A percentile compares a stretch with the other conserved stretches of the same genome.
phyloP scores from a whole-genome alignment of 2,888 invertebrate genomes.

The Nephrotoma guestfalica region DNA sequence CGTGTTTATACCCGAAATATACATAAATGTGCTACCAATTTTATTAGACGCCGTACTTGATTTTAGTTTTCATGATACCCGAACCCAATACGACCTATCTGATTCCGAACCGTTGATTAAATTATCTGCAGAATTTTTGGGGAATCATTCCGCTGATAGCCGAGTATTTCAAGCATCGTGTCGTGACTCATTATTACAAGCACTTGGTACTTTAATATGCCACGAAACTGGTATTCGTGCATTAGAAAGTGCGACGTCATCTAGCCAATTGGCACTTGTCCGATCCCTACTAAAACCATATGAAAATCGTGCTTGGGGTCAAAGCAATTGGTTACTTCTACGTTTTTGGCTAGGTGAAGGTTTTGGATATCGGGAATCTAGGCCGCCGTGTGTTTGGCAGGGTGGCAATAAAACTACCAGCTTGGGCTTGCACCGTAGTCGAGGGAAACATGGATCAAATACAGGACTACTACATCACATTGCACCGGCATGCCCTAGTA shows the following conservation, averaged over 20 bases:
- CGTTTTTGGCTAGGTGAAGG: constrained; percentile 75
- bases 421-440: constrained; percentile 26
- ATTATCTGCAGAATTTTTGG: constrained; percentile 55
- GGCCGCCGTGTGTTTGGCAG: constrained; percentile 39
- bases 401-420: constrained; percentile 29
- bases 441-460: constrained; percentile 29
- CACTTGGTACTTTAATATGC: constrained; percentile 62
- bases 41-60: constrained; percentile 30
- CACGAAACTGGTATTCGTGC: constrained; percentile 54
- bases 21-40: constrained; percentile 39
- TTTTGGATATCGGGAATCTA: constrained; percentile 55
- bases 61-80: constrained; percentile 29
- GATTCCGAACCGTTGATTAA: constrained; percentile 45
- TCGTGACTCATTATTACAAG: constrained; percentile 60
- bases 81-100: constrained; percentile 23
- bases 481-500: constrained; percentile 30
- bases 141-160: constrained; percentile 58
- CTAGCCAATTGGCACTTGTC: constrained; percentile 48
- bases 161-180: constrained; percentile 60
- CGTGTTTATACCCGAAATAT: constrained; percentile 52
- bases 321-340: constrained; percentile 72
- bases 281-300: constrained; percentile 59
- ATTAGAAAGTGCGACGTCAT: constrained; percentile 50
- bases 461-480: constrained; percentile 30
- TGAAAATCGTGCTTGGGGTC: constrained; percentile 69